A percentile compares a stretch with the other conserved stretches of the same genome.
Evolutionary conservation across 2,888 invertebrate genomes (phyloP).

Genomic region (Netelia inedita): DNA sequence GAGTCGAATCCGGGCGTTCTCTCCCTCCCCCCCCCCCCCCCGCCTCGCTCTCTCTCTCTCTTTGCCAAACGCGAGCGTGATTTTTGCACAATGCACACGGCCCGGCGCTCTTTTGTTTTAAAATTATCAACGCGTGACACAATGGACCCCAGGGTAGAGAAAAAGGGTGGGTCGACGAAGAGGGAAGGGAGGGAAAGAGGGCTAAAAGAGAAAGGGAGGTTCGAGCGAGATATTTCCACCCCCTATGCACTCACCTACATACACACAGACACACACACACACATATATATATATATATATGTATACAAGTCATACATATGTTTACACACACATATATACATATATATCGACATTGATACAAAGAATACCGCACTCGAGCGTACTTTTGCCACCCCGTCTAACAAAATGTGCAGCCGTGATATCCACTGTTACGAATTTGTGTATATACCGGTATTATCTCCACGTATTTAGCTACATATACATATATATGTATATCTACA

Average conservation of each 20-base stretch:
- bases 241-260: constrained; percentile 34
- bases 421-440: constrained; percentile 36
- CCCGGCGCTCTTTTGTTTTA: constrained; percentile 81
- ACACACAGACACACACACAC: neutral
- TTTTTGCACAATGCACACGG: constrained; percentile 82
- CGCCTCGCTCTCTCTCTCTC: constrained; percentile 31
- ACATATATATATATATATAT: constrained; percentile 15
- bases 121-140: constrained; percentile 85
- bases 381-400: constrained; percentile 53
- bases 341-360: constrained; percentile 41
- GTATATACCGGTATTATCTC: neutral
- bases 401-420: constrained; percentile 41
- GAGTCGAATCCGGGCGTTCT: constrained; percentile 49
- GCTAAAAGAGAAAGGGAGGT: constrained; percentile 54
- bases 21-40: no score
- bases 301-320: constrained; percentile 30
- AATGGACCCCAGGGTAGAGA: constrained; percentile 69
- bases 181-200: constrained; percentile 37
- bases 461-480: constrained; percentile 19
- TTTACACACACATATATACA: neutral
- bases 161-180: neutral
- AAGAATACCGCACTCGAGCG: constrained; percentile 62
- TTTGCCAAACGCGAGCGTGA: constrained; percentile 69
- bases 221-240: constrained; percentile 66
- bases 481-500: neutral